phyloP scores from a whole-genome alignment of 1,140 invertebrate genomes.

The Rhopalosiphum maidis region DNA sequence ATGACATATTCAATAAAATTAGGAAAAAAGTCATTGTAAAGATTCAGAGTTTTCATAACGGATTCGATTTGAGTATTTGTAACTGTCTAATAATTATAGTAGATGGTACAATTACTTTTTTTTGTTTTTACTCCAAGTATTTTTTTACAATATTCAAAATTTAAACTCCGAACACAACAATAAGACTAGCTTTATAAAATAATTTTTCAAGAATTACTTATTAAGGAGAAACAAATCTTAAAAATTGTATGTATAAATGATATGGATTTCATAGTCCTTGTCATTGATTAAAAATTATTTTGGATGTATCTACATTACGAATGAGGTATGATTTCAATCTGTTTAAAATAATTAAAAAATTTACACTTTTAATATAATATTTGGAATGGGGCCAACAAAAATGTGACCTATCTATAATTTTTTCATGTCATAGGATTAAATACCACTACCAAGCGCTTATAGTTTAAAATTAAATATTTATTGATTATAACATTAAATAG shows the following conservation, averaged over 20 bases:
- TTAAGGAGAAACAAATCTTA: background rate
- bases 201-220: background rate
- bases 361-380: no score
- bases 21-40: background rate
- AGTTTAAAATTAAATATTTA: no score
- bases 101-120: background rate
- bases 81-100: background rate
- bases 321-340: no score
- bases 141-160: background rate
- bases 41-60: no score
- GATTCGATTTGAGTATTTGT: background rate
- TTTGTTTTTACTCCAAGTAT: background rate
- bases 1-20: background rate
- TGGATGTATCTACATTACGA: no score
- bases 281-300: no score
- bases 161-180: background rate
- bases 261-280: background rate
- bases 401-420: no score
- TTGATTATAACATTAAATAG: no score
- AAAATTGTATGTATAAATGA: background rate
- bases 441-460: no score
- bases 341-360: no score
- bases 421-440: no score
- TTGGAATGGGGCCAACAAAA: no score
- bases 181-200: background rate